Conservation (phyloP, 2,113 vertebrate species). For the Ailurus styani region DNA sequence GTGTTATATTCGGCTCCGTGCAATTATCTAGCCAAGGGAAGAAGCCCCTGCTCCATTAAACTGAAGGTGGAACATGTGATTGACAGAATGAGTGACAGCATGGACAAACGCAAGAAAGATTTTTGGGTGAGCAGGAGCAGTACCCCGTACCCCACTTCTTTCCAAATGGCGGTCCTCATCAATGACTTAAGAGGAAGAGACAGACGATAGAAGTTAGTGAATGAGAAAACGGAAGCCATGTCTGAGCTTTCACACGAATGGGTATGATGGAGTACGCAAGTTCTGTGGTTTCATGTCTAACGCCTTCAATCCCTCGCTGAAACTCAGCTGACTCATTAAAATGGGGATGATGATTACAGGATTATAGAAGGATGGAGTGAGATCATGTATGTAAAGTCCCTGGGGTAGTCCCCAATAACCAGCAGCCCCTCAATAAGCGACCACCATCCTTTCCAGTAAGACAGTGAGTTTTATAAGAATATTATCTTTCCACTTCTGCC, state of each 20-base stretch:
- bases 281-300: not conserved
- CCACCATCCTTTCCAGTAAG: not conserved
- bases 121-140: not conserved
- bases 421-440: not conserved
- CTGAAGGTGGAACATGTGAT: not conserved
- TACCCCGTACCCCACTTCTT: not conserved
- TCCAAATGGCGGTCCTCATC: not conserved
- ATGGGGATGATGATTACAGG: not conserved
- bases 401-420: not conserved
- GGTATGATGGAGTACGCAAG: rapidly evolving
- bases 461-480: not conserved
- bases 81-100: not conserved
- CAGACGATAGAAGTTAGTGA: not conserved
- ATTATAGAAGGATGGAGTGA: not conserved
- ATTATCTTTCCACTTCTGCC: not conserved
- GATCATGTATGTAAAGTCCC: not conserved
- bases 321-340: not conserved
- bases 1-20: not conserved
- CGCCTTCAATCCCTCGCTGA: not conserved
- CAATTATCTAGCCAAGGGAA: not conserved
- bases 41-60: not conserved
- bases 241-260: not conserved
- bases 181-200: not conserved
- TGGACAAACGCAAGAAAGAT: not conserved
- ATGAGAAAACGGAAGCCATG: not conserved